Base-by-base conservation (phyloP, 2,113 vertebrate species). In the Tylochromis polylepis region DNA sequence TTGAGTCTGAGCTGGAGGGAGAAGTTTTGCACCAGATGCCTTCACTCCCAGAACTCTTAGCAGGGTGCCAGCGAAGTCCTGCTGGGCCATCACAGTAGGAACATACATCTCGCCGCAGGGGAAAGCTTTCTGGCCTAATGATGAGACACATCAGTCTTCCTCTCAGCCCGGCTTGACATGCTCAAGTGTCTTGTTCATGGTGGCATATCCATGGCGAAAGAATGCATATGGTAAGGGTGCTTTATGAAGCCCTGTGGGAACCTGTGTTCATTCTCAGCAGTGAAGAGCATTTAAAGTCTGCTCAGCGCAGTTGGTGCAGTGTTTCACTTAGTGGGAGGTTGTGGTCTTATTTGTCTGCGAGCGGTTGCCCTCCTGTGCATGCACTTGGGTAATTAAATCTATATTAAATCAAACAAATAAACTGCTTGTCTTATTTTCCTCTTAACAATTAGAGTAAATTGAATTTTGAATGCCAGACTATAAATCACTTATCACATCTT, bases 231-330 rank as follows among this genome's bases (percentile, higher is more conserved):
- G 92, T 51, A 89, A 93, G 92, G 92, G 92, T 94, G 87, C 93
- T 95, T 95, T 95, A 94, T 95, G 41, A 85, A 90, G 88, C 95
- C 88, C 94, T 92, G 93, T 95, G 92, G 94, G 95, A 95, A 91
- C 86, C 95, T 93, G 91, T 94, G 94, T 95, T 95, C 87, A 7
- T 57, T 88, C 92, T 79, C 93, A 94, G 94, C 86, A 31, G 94
- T 90, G 43, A 86, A 90, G 78, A 87, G 85, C 90, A 90, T 93
- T 93, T 90, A 93, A 88, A 87, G 53, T 91, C 83, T 89, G 89
- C 78, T 94, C 90, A 79, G 91, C 90, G 11, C 93, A 85, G 91
- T 93, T 87, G 88, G 88, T 58, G 91, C 84, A 67, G 81, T 94
- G 90, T 92, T 43, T 90, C 57, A 85, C 94, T 90, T 93, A 15